These are phyloP conservation scores for Propithecus perrieri DNA, from an alignment of 2,797 vertebrate genomes.

Conservation along the genomic window DNA sequence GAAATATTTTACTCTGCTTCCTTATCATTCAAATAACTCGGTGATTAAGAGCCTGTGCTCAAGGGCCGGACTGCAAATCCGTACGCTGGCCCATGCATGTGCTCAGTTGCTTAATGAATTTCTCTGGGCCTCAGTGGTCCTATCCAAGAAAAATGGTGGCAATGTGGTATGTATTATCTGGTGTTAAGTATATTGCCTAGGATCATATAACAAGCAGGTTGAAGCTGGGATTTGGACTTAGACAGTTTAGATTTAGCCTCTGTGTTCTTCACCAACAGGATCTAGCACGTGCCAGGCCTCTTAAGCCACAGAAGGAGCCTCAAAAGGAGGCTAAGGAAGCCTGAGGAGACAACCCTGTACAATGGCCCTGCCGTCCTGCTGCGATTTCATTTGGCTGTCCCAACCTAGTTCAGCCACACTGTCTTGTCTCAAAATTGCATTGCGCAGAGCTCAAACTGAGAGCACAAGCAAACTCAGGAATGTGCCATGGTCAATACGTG, in stretches of 20 bases:
- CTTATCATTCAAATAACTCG: background rate
- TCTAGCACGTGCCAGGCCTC: accelerated
- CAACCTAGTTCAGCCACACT: background rate
- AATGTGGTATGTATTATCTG: background rate
- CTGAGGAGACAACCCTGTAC: background rate
- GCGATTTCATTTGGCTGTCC: background rate
- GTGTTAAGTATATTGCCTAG: background rate
- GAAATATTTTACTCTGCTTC: background rate
- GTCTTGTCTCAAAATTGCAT: background rate
- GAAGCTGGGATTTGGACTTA: slow-evolving; percentile 36
- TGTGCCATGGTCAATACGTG: accelerated
- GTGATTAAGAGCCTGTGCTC: background rate
- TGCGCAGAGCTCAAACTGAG: background rate
- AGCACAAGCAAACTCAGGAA: background rate
- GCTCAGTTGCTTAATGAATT: background rate
- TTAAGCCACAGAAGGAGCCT: background rate
- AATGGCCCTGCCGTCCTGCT: accelerated
- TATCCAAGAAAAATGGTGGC: background rate
- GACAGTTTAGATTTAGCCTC: background rate
- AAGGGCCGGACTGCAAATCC: background rate
- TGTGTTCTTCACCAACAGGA: background rate
- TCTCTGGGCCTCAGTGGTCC: slow-evolving; percentile 62
- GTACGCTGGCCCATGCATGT: accelerated
- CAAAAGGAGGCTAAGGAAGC: background rate
- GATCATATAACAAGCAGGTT: background rate